A percentile compares a stretch with the other conserved stretches of the same genome.
Evolutionary conservation across 2,888 invertebrate species (phyloP).

Genomic region (Chaitophorus viminalis): DNA sequence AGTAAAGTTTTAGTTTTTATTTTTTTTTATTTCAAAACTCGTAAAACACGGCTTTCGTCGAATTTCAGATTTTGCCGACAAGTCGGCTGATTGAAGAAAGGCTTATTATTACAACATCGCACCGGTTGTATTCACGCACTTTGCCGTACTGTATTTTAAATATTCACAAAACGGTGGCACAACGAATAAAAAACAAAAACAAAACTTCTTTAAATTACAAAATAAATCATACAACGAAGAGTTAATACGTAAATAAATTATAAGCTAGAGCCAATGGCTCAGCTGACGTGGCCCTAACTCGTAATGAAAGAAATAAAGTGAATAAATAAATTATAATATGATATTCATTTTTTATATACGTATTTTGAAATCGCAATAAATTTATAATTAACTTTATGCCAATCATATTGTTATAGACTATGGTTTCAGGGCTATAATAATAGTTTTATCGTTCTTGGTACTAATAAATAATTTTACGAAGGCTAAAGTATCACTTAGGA

Average conservation of each 20-base stretch:
- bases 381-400: too few species aligned
- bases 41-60: background rate
- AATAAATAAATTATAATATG: background rate
- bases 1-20: slow-evolving; percentile 28
- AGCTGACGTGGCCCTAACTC: too few species aligned
- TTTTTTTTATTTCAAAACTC: slow-evolving; percentile 16
- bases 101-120: background rate
- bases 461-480: background rate
- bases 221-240: too few species aligned
- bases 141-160: background rate
- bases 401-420: too few species aligned
- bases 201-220: too few species aligned
- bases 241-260: too few species aligned
- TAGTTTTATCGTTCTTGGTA: background rate
- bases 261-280: too few species aligned
- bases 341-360: background rate
- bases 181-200: background rate
- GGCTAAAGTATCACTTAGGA: background rate
- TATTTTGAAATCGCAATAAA: too few species aligned
- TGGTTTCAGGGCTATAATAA: background rate
- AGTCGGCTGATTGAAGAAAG: background rate
- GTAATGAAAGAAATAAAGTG: too few species aligned
- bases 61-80: slow-evolving; percentile 13
- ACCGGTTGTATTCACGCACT: background rate
- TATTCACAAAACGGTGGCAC: background rate